A percentile compares a stretch with the other conserved stretches of the same genome.
Evolutionary conservation across 1,140 invertebrate species (phyloP).

Genomic region (Calephelis virginiensis): DNA sequence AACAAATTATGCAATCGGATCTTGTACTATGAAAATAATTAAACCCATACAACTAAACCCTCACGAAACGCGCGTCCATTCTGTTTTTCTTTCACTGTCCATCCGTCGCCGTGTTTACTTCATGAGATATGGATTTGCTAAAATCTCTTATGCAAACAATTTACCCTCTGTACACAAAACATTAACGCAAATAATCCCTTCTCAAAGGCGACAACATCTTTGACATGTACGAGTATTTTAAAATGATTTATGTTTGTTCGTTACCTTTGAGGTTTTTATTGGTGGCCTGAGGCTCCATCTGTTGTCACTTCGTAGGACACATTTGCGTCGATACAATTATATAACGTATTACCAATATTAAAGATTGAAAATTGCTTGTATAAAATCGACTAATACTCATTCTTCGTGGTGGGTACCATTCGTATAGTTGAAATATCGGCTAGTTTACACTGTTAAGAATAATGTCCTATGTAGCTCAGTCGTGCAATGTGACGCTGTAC

Average conservation of each 20-base stretch:
- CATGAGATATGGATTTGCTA: slow-evolving; percentile 11
- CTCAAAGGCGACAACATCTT: slow-evolving; percentile 14
- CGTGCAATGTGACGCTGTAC: slow-evolving; percentile 20
- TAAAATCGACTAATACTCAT: slow-evolving; percentile 3
- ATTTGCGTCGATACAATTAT: not conserved
- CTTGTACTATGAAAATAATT: not conserved
- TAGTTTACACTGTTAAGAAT: slow-evolving; percentile 33
- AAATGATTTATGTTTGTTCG: slow-evolving; percentile 13
- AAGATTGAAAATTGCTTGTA: slow-evolving; percentile 12
- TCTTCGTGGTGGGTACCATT: slow-evolving; percentile 19
- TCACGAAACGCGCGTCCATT: not conserved
- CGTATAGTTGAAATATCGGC: slow-evolving; percentile 31
- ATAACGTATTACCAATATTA: not conserved
- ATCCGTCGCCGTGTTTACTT: not conserved
- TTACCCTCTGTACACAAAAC: slow-evolving; percentile 14
- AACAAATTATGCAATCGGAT: no score
- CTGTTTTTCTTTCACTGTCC: not conserved
- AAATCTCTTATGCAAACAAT: slow-evolving; percentile 9
- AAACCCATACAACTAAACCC: not conserved
- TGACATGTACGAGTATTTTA: slow-evolving; percentile 17
- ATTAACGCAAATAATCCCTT: slow-evolving; percentile 12
- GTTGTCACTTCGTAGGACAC: slow-evolving; percentile 20
- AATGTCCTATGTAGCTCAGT: slow-evolving; percentile 26
- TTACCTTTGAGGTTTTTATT: slow-evolving; percentile 23
- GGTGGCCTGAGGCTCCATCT: slow-evolving; percentile 26